phyloP scores from a whole-genome alignment of 2,113 vertebrate genomes.

The Albula glossodonta region DNA sequence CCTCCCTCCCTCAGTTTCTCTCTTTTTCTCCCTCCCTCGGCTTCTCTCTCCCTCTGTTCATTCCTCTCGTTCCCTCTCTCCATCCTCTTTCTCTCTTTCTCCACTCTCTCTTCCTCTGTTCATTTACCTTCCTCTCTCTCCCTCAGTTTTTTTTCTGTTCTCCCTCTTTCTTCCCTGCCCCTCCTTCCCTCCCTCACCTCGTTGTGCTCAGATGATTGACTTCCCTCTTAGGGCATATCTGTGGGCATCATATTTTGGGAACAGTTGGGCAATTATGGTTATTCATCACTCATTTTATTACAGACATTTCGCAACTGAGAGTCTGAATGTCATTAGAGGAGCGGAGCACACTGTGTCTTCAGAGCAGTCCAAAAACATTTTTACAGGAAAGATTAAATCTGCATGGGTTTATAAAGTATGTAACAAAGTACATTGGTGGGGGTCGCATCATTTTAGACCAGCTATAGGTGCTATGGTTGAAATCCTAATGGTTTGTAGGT shows the following conservation, averaged over 20 bases:
- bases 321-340: not conserved
- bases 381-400: not conserved
- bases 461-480: not conserved
- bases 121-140: not conserved
- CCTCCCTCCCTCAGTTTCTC: not conserved
- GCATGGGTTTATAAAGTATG: not conserved
- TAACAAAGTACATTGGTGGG: not conserved
- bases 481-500: not conserved
- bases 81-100: not conserved
- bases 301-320: slow-evolving; percentile 31
- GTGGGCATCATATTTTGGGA: slow-evolving; percentile 45
- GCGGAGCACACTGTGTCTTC: not conserved
- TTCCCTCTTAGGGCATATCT: slow-evolving; percentile 49
- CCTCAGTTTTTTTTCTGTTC: not conserved
- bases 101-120: not conserved
- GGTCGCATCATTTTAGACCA: not conserved
- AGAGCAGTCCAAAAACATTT: not conserved
- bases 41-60: not conserved
- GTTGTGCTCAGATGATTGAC: not conserved
- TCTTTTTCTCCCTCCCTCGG: not conserved
- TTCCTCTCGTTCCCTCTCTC: not conserved
- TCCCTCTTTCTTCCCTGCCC: not conserved
- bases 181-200: not conserved
- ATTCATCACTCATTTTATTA: slow-evolving; percentile 50
- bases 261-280: slow-evolving; percentile 47